phyloP scores from a whole-genome alignment of 2,797 vertebrate genomes.

The Sardinella longiceps region DNA sequence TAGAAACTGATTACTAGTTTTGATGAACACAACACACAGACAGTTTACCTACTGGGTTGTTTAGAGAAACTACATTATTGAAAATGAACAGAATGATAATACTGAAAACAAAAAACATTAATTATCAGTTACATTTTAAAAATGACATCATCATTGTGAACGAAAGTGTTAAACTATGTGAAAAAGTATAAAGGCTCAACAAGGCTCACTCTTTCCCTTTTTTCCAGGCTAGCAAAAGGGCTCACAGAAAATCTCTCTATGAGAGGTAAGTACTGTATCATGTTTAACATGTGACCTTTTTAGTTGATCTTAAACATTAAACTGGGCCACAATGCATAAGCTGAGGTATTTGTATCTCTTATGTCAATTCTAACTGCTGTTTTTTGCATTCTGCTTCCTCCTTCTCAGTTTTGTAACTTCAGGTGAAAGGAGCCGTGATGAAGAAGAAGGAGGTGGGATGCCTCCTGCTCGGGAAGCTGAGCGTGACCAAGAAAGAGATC shows the following conservation, averaged over 20 bases:
- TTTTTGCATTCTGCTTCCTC: conserved; percentile 15
- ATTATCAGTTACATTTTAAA: not conserved
- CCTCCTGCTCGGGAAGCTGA: not conserved
- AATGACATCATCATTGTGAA: not conserved
- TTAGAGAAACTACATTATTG: no score
- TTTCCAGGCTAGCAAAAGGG: conserved; percentile 80
- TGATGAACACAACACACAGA: not conserved
- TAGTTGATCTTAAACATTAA: not conserved
- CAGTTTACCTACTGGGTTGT: not conserved
- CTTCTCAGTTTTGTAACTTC: conserved; percentile 83
- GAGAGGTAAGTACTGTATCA: conserved; percentile 83
- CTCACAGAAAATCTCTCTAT: conserved; percentile 86
- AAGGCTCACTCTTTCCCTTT: conserved; percentile 29
- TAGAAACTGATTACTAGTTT: not conserved
- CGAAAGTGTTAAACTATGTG: not conserved
- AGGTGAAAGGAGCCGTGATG: conserved; percentile 80
- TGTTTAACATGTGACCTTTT: not conserved
- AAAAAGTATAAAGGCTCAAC: not conserved
- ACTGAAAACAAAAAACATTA: not conserved
- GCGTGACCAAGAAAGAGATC: not conserved
- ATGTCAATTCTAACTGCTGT: not conserved
- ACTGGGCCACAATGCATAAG: not conserved
- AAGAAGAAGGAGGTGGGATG: conserved; percentile 58
- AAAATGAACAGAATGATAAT: not conserved
- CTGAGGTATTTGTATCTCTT: not conserved